phyloP scores from a whole-genome alignment of 2,113 vertebrate genomes.

The Melanerpes aurifrons region DNA sequence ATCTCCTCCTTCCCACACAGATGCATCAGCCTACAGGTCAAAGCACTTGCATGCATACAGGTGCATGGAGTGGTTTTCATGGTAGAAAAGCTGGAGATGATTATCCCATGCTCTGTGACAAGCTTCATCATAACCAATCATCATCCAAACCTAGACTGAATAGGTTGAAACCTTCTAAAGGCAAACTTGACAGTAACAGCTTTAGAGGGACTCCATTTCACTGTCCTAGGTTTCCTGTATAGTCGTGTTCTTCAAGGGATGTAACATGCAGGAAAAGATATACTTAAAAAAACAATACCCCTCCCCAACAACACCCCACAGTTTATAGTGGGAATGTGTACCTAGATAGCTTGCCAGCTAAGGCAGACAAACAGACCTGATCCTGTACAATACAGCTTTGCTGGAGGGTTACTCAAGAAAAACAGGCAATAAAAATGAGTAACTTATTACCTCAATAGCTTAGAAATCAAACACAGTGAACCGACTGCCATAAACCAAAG shows the following conservation, averaged over 20 bases:
- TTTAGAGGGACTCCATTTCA: background rate
- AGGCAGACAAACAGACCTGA: background rate
- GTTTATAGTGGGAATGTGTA: background rate
- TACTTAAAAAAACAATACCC: background rate
- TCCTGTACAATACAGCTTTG: background rate
- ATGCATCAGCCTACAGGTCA: background rate
- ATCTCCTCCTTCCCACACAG: background rate
- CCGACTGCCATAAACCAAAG: background rate
- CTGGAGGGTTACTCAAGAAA: slow-evolving; percentile 3
- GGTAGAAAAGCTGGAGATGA: background rate
- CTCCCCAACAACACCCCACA: background rate
- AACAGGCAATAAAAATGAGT: slow-evolving; percentile 41
- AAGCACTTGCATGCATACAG: background rate
- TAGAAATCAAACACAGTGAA: slow-evolving; percentile 26
- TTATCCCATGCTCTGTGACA: background rate
- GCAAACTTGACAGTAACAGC: background rate
- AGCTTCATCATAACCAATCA: background rate
- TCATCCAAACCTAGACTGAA: background rate
- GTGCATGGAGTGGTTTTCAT: background rate
- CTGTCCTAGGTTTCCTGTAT: background rate
- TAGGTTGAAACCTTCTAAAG: background rate
- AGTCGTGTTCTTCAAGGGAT: background rate
- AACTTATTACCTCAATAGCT: slow-evolving; percentile 36
- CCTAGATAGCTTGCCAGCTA: background rate
- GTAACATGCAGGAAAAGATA: background rate